phyloP scores from a whole-genome alignment of 2,113 vertebrate species.

The Bothrops jararaca region DNA sequence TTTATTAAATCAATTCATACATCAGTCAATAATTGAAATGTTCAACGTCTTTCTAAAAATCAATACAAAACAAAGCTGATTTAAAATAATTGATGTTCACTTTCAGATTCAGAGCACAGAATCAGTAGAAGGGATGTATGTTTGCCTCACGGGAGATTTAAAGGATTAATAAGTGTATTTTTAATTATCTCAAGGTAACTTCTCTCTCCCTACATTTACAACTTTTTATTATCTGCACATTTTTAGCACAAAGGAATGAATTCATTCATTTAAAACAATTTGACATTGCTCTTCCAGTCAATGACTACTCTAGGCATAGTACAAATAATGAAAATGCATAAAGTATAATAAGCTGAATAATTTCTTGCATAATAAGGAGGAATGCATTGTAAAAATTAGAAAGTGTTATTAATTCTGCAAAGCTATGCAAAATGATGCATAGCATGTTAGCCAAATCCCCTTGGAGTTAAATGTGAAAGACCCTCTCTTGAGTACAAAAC shows the following conservation, averaged over 20 bases:
- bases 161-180: slow-evolving; percentile 5
- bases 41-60: neutral
- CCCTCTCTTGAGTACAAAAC: neutral
- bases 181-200: neutral
- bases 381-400: neutral
- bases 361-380: neutral
- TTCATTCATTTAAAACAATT: neutral
- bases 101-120: neutral
- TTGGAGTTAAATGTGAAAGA: neutral
- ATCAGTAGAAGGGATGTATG: slow-evolving; percentile 13
- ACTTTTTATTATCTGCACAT: neutral
- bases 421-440: neutral
- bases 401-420: neutral
- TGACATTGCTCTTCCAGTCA: neutral
- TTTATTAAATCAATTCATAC: neutral
- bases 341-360: neutral
- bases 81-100: slow-evolving; percentile 18
- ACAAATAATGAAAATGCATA: neutral
- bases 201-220: neutral
- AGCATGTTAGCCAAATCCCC: neutral
- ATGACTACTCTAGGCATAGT: neutral
- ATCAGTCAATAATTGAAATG: neutral
- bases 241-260: neutral
- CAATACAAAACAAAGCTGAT: neutral
- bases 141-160: slow-evolving; percentile 39